Evolutionary conservation across 2,797 vertebrate species (phyloP).

Genomic region (Atherinosoma microstoma): DNA sequence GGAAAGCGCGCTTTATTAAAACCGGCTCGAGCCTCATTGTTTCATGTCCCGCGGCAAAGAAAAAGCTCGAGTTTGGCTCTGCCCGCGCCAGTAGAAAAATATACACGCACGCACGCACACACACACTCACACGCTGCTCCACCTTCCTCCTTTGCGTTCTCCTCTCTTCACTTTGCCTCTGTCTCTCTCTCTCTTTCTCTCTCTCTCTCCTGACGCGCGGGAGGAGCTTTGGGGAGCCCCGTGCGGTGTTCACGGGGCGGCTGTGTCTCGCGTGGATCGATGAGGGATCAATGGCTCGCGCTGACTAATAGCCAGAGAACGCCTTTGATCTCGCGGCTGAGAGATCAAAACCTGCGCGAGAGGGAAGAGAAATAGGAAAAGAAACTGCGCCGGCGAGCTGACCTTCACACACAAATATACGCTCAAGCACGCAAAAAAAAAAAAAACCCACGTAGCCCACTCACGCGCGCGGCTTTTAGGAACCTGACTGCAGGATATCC

Average conservation of each 20-base stretch:
- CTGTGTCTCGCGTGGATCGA: slow-evolving; percentile 89
- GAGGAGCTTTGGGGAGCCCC: slow-evolving; percentile 87
- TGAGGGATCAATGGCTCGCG: slow-evolving; percentile 91
- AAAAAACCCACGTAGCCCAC: slow-evolving; percentile 35
- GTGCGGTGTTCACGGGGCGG: slow-evolving; percentile 86
- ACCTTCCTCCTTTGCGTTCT: slow-evolving; percentile 56
- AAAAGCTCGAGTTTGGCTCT: slow-evolving; percentile 86
- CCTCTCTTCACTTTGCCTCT: slow-evolving; percentile 49
- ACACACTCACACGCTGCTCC: slow-evolving; percentile 20
- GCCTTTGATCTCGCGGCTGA: slow-evolving; percentile 91
- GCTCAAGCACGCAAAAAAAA: background rate
- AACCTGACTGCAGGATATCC: slow-evolving; percentile 71
- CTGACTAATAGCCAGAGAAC: slow-evolving; percentile 91
- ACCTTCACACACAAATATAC: slow-evolving; percentile 77
- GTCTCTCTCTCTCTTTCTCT: slow-evolving; percentile 44
- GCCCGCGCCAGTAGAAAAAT: slow-evolving; percentile 79
- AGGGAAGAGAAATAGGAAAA: slow-evolving; percentile 77
- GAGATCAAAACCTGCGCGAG: slow-evolving; percentile 89
- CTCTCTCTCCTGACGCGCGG: slow-evolving; percentile 79
- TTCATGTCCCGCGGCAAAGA: slow-evolving; percentile 93
- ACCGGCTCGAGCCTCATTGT: slow-evolving; percentile 92
- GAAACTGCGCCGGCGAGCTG: slow-evolving; percentile 81
- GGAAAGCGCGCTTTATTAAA: slow-evolving; percentile 91
- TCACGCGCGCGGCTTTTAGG: slow-evolving; percentile 56
- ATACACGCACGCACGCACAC: slow-evolving; percentile 44